Evolutionary conservation across 1,140 invertebrate genomes (phyloP), one percentile per base, ranked within the genome.

Genomic region (Polyergus mexicanus): DNA sequence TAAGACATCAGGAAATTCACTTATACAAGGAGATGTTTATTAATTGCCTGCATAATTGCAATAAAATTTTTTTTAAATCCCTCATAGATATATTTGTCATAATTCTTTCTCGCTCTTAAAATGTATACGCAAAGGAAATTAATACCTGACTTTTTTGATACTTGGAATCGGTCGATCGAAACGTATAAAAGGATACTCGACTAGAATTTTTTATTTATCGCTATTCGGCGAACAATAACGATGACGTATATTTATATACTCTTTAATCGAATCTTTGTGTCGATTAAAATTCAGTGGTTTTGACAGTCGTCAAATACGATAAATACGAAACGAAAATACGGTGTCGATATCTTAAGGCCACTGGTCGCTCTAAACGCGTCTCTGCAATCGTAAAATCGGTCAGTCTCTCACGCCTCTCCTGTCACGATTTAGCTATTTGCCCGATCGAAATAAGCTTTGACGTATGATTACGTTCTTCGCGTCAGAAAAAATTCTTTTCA

Each of bases 381-480:
- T 78, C 60, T 78, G 60, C 60, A 78, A 87, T 87, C 86, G 76
- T 90, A 89, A 92, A 91, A 91, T 91, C 92, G 90, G 92, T 91
- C 92, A 90, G 78, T 80, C 90, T 91, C 91, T 92, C 91, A 91
- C 91, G 92, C 87, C 89, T 66, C 75, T n/a, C 28, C n/a, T 78
- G 75, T 78, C 86, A 78, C 83, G 74, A 87, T 85, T 85, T 78
- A 77, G 56, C 86, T 85, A 81, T 87, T 85, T 58, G 41, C 58
- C 16, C 44, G 71, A 83, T 71, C 78, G 78, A 68, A 86, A 86
- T 72, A 72, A 74, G 47, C 66, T 66, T 83, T 66, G 85, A 72
- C 60, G 66, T 65, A 41, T 72, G 77, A 86, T 86, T 86, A 86
- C 58, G 51, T 72, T 63, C 68, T 68, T 22, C 66, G 65, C 47